Conservation (phyloP, 2,113 vertebrate species). For the Procavia capensis region DNA sequence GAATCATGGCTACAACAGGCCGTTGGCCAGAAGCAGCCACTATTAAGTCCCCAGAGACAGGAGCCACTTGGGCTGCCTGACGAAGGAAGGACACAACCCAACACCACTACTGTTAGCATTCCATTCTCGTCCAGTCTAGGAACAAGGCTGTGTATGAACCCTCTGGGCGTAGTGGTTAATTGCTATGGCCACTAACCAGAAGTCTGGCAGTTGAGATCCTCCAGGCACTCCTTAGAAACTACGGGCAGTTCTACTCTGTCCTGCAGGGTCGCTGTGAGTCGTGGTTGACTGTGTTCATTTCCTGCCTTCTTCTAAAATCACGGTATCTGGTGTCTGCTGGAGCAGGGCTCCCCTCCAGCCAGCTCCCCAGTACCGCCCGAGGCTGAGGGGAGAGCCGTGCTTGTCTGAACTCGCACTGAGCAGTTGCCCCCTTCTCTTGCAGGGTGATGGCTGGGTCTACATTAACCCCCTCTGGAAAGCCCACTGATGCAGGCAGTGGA, state of each 20-base stretch:
- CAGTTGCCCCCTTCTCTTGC: slow-evolving; percentile 75
- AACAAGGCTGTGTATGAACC: too few species aligned
- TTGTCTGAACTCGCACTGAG: too few species aligned
- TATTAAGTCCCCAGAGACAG: not conserved
- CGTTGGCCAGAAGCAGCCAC: not conserved
- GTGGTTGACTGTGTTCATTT: too few species aligned
- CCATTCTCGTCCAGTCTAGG: not conserved
- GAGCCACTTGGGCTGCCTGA: too few species aligned
- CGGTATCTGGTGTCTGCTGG: rapidly evolving
- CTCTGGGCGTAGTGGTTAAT: too few species aligned
- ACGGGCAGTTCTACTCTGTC: too few species aligned
- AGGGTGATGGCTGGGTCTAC: slow-evolving; percentile 96
- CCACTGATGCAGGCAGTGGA: slow-evolving; percentile 86
- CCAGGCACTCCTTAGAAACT: too few species aligned
- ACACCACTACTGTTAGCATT: too few species aligned
- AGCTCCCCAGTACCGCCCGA: rapidly evolving
- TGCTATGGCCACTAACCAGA: too few species aligned
- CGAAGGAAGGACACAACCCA: too few species aligned
- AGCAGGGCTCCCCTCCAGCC: rapidly evolving
- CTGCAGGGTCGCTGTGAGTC: too few species aligned
- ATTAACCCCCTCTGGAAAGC: slow-evolving; percentile 94
- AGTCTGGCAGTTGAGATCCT: too few species aligned
- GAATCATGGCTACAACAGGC: not conserved
- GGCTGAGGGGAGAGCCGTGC: not conserved
- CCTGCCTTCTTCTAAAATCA: not conserved